Percentiles rank a stretch among this genome's conserved stretches.
phyloP scores from a whole-genome alignment of 1,140 invertebrate species.

The Diorhabda sublineata region DNA sequence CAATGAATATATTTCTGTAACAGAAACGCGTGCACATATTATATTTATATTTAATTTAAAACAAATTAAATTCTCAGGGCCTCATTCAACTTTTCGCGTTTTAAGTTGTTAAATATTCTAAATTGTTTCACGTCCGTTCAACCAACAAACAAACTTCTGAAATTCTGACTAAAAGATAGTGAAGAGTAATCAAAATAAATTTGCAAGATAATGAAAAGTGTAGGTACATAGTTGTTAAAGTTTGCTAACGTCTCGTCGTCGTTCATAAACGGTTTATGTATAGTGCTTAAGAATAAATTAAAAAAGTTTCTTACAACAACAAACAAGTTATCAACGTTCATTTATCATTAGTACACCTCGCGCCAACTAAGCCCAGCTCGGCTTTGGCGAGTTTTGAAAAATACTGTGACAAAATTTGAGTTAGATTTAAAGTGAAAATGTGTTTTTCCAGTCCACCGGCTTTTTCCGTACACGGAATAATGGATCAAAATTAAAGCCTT shows the following conservation, averaged over 20 bases:
- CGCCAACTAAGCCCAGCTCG: not conserved
- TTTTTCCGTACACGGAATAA: conserved; percentile 20
- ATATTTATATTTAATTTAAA: too few relatives aligned
- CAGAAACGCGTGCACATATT: too few relatives aligned
- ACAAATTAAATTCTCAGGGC: too few relatives aligned
- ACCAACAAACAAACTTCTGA: too few relatives aligned
- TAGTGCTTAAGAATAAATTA: not conserved
- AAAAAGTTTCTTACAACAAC: not conserved
- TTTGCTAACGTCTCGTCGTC: not conserved
- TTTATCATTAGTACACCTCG: not conserved
- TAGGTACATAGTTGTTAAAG: not conserved
- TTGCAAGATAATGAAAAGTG: not conserved
- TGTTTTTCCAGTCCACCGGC: conserved; percentile 22
- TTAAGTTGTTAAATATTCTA: too few relatives aligned
- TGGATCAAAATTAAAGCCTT: conserved; percentile 28
- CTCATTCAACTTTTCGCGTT: too few relatives aligned
- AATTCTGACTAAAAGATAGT: not conserved
- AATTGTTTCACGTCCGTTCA: too few relatives aligned
- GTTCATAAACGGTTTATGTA: not conserved
- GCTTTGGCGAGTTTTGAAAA: conserved; percentile 6
- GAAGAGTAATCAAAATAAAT: not conserved
- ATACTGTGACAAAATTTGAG: conserved; percentile 11
- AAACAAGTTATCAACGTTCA: not conserved
- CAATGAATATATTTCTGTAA: too few relatives aligned
- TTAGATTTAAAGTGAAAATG: conserved; percentile 16